These are phyloP conservation scores for Lamprologus callipterus DNA, from an alignment of 2,113 vertebrate species.

Conservation along the genomic window DNA sequence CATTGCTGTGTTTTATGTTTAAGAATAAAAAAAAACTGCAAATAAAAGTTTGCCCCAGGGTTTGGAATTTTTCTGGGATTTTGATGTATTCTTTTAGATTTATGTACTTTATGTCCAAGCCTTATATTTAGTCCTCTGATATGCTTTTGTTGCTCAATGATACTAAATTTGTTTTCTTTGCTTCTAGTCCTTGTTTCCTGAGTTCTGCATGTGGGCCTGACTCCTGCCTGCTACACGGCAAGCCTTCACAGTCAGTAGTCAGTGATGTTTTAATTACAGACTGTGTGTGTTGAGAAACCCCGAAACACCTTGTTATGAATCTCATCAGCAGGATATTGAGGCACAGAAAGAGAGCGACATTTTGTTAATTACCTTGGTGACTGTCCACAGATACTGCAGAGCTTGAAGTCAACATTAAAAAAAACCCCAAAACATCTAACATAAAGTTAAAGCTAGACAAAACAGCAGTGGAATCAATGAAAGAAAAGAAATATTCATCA, in stretches of 20 bases:
- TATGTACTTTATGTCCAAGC: neutral
- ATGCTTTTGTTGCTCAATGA: neutral
- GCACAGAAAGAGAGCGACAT: neutral
- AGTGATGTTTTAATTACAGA: too few species aligned
- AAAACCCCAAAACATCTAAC: accelerated
- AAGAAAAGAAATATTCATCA: neutral
- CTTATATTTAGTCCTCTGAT: accelerated
- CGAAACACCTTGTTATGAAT: too few species aligned
- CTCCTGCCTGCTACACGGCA: accelerated
- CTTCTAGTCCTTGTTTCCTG: neutral
- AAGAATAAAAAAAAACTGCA: accelerated
- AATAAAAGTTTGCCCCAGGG: accelerated
- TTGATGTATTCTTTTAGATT: neutral
- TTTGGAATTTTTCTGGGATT: accelerated
- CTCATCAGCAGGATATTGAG: too few species aligned
- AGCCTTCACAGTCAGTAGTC: neutral
- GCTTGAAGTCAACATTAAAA: neutral
- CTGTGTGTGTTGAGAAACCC: too few species aligned
- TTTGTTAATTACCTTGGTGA: neutral
- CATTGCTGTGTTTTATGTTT: too few species aligned
- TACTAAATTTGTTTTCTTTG: neutral
- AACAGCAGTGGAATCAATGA: neutral
- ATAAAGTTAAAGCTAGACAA: neutral
- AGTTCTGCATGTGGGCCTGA: too few species aligned
- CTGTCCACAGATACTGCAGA: accelerated